phyloP scores from a whole-genome alignment of 2,113 vertebrate species.

The Festucalex cinctus region DNA sequence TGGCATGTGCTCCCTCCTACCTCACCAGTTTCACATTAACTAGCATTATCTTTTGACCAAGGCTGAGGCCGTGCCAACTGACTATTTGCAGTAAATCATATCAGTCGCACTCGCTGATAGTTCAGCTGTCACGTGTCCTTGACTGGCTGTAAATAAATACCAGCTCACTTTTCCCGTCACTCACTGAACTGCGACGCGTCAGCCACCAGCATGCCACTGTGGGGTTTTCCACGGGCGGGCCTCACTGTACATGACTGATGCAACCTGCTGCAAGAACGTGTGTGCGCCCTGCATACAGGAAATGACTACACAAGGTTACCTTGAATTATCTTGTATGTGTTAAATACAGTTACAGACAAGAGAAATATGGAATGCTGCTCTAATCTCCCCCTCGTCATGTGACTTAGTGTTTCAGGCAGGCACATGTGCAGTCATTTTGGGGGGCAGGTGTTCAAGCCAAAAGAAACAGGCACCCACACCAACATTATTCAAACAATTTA shows the following conservation, averaged over 20 bases:
- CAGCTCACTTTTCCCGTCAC: slow-evolving; percentile 21
- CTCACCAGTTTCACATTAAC: slow-evolving; percentile 51
- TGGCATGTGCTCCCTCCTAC: not conserved
- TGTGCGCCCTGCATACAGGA: not conserved
- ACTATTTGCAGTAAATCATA: slow-evolving; percentile 37
- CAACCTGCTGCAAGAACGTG: slow-evolving; percentile 59
- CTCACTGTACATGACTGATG: slow-evolving; percentile 49
- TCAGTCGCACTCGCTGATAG: slow-evolving; percentile 40
- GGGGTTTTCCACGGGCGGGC: slow-evolving; percentile 4
- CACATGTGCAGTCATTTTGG: too few relatives aligned
- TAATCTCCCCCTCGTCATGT: not conserved
- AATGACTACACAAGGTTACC: slow-evolving; percentile 16
- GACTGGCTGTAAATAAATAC: slow-evolving; percentile 49
- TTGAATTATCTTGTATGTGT: not conserved
- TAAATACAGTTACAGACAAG: not conserved
- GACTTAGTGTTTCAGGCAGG: too few relatives aligned
- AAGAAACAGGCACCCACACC: too few relatives aligned
- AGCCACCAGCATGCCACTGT: not conserved
- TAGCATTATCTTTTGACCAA: slow-evolving; percentile 44
- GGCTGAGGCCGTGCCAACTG: slow-evolving; percentile 27
- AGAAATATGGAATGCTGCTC: not conserved
- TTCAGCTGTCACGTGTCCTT: slow-evolving; percentile 38
- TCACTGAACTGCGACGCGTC: slow-evolving; percentile 15
- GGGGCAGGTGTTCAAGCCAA: too few relatives aligned
- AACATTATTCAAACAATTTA: too few relatives aligned